A percentile compares a stretch with the other conserved stretches of the same genome.
Conservation (phyloP, 2,797 vertebrate genomes). For the Enteromius anoplus region DNA sequence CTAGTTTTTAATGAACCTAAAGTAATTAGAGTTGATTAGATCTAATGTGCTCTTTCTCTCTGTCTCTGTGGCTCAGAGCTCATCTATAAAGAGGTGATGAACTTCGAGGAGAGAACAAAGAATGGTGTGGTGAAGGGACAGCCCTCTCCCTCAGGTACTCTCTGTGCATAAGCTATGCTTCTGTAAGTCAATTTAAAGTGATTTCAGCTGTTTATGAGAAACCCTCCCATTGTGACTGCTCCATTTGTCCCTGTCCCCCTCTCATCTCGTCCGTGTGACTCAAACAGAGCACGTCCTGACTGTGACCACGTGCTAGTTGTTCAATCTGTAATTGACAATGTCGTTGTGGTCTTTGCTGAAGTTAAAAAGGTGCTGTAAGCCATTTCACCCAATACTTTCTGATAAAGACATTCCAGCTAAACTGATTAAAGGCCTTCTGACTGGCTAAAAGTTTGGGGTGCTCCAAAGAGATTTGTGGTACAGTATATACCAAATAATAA, state of each 20-base stretch:
- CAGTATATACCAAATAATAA: not conserved
- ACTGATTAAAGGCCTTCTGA: not conserved
- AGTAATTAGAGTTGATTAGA: not conserved
- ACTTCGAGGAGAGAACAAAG: constrained; percentile 99
- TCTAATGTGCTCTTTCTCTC: not conserved
- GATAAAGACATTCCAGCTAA: not conserved
- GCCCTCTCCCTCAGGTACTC: constrained; percentile 99
- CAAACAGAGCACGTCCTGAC: constrained; percentile 19
- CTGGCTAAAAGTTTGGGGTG: not conserved
- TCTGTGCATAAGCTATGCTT: constrained; percentile 87
- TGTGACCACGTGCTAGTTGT: constrained; percentile 20
- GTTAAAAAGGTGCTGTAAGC: constrained; percentile 17
- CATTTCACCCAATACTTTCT: not conserved
- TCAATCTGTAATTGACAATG: not conserved
- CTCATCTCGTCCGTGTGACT: constrained; percentile 59
- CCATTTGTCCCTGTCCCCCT: constrained; percentile 70
- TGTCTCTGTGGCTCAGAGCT: constrained; percentile 80
- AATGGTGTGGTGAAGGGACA: constrained; percentile 99
- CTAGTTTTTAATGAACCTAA: not conserved
- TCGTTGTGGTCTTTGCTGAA: constrained; percentile 1
- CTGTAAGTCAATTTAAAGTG: constrained; percentile 85
- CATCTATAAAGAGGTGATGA: constrained; percentile 99
- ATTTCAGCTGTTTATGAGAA: constrained; percentile 72
- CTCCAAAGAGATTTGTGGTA: not conserved
- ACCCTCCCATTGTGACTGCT: constrained; percentile 74